Base-by-base conservation (phyloP, 2,888 invertebrate species). In the Hoplodrina ambigua region DNA sequence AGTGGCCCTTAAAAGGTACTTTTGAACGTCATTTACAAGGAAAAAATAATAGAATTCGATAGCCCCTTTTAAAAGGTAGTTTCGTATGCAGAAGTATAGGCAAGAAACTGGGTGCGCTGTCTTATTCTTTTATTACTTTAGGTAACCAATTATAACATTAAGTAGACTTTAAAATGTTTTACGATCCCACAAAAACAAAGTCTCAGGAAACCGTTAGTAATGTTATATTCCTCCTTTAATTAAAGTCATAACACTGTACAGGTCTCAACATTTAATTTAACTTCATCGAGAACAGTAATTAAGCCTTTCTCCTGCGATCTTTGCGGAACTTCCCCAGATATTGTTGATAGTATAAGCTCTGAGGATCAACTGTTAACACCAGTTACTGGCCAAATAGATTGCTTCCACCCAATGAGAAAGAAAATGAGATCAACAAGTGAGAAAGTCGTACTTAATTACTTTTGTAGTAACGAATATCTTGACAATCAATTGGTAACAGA, bases 401-500 rank as follows among this genome's bases (percentile, higher is more conserved):
- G 86, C 83, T 86, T 85, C 81, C 61, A 80, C 72, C 69, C 85
- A 85, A 89, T 87, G 85, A 84, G 85, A 84, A 86, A 75, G 78
- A 85, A 88, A 87, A 87, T 83, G 80, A 88, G 86, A 87, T 89
- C 88, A 89, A 88, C 88, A 88, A 88, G 88, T 89, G 83, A 77
- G 83, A 86, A 88, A 86, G 82, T 89, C 82, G 77, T 89, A 46
- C 46, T 46, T 46, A 90, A 89, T 90, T 87, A 86, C 84, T 88
- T 89, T 86, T 82, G 75, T 81, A 82, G 77, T 82, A 83, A 82
- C 82, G 79, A 82, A 78, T 85, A 78, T 74, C 78, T 85, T 83
- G 83, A 84, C 82, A 83, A 86, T 86, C 82, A 85, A 85, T 85
- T 82, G 78, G 74, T 81, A 76, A 81, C 80, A 79, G 25, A 25